Evolutionary conservation across 2,888 invertebrate genomes (phyloP), one percentile per base, ranked within the genome.

Genomic region (Carabus problematicus): DNA sequence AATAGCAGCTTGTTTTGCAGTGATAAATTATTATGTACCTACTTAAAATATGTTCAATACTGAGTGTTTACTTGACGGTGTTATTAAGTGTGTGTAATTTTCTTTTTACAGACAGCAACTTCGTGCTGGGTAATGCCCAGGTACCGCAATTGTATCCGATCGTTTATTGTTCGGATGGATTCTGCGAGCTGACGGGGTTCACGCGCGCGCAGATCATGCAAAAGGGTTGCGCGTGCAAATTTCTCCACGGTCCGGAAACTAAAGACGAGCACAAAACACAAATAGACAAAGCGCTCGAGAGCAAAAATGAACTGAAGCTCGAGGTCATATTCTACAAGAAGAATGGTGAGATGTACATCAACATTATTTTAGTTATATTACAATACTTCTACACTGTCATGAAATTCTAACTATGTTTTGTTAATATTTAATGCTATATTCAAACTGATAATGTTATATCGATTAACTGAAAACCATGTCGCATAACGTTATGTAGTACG

Each of bases 301-400:
- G 90, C 75, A 96, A 97, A 82, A 89, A 90, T 76, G 97, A 97
- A 83, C 89, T 97, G 73, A 97, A 97, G 83, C 86, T 95, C 75
- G 97, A 97, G 84, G 92, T 97, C 72, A 91, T 94, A 77, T 95
- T 97, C 83, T 97, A 97, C 84, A 95, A 95, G 83, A 97, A 96
- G 83, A 93, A 89, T 85, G 95, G 97, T 95, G 81, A 89, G 89
- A 81, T 43, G 12, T 12, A 59, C 8, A 42, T n/a, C 14, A n/a
- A 56, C 2, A 39, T 59, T 59, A 7, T 11, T 39, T 39, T 47
- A 47, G 12, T 8, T 11, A 47, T 16, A 47, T 14, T 47, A 47
- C 11, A 47, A 47, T 11, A 7, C 11, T 7, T 14, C 12, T 11
- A 8, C 16, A 9, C 47, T 14, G 8, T 14, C 47, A 47, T 7